Base-by-base conservation (phyloP, 2,113 vertebrate species). In the Malurus alboscapulatus region DNA sequence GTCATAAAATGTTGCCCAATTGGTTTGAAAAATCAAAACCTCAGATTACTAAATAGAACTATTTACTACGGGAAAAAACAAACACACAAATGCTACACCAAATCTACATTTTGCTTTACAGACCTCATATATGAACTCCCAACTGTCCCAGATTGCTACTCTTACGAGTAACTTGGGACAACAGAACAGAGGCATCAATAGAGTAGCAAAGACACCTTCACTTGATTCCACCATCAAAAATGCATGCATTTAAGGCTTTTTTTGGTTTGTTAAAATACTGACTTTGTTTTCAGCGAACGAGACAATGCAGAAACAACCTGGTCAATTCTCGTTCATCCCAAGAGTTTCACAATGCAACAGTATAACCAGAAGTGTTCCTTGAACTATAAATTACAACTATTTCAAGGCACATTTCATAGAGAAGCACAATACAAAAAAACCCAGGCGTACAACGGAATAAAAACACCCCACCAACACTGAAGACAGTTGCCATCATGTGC, bases 321-420 rank as follows among this genome's bases (percentile, higher is more conserved):
- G 91, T 94, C 51, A n/a, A 68, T 88, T 94, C 94, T 96, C 95
- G 93, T 97, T 97, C 93, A 58, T 88, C 96, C 94, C 90, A 88
- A 88, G 87, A 89, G 87, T 94, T 96, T 97, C 91, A 96, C 73
- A 95, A 68, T 97, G 97, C 97, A 98, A 95, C 90, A 97, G 89
- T 88, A 96, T 91, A 94, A 97, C 92, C 95, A 97, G 58, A 88
- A 93, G 76, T 93, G 92, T 97, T 97, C 97, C 96, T 98, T 97
- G 88, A 97, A 95, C 96, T 97, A 95, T 58, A 51, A 87, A 78
- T 93, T 96, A 97, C 97, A 97, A 96, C 97, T 98, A 97, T 96
- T 97, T 97, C 96, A 97, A 98, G 97, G 98, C 97, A 98, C 96
- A 98, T 96, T 97, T 97, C 94, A 98, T 97, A 97, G 83, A 97